phyloP scores from a whole-genome alignment of 2,888 invertebrate genomes.

The Scaptomyza polygonia region DNA sequence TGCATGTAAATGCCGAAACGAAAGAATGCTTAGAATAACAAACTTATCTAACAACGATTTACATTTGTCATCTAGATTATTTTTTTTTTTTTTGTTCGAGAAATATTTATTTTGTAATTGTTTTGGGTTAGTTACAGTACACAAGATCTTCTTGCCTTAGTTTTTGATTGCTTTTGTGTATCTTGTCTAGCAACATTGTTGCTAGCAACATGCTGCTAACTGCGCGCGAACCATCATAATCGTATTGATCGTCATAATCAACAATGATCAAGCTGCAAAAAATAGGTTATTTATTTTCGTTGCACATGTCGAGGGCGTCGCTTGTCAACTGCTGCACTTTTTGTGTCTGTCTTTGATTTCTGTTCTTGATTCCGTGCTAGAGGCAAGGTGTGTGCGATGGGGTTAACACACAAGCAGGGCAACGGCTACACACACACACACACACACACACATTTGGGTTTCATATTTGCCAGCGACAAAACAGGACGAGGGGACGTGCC shows the following conservation, averaged over 20 bases:
- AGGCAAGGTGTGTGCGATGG: constrained; percentile 66
- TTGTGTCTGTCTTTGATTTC: constrained; percentile 62
- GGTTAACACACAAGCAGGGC: constrained; percentile 45
- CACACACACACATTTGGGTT: constrained; percentile 32
- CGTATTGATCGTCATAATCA: constrained; percentile 37
- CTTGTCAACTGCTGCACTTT: constrained; percentile 65
- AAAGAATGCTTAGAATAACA: neutral
- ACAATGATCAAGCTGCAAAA: constrained; percentile 52
- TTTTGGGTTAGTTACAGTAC: neutral
- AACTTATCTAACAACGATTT: constrained; percentile 7
- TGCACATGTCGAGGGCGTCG: constrained; percentile 75
- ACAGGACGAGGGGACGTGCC: constrained; percentile 64
- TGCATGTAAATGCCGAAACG: constrained; percentile 20
- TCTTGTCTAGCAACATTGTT: constrained; percentile 42
- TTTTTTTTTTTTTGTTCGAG: neutral
- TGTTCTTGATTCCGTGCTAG: constrained; percentile 48
- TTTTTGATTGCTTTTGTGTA: neutral
- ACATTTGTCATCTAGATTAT: constrained; percentile 9
- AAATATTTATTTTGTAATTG: neutral
- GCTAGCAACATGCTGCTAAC: constrained; percentile 33
- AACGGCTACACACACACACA: no score
- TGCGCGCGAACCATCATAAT: neutral
- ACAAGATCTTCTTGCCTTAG: no score
- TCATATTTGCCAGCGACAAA: constrained; percentile 61
- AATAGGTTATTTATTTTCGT: constrained; percentile 28